Base-by-base conservation (phyloP, 2,797 vertebrate species). In the Cottoperca gobio region DNA sequence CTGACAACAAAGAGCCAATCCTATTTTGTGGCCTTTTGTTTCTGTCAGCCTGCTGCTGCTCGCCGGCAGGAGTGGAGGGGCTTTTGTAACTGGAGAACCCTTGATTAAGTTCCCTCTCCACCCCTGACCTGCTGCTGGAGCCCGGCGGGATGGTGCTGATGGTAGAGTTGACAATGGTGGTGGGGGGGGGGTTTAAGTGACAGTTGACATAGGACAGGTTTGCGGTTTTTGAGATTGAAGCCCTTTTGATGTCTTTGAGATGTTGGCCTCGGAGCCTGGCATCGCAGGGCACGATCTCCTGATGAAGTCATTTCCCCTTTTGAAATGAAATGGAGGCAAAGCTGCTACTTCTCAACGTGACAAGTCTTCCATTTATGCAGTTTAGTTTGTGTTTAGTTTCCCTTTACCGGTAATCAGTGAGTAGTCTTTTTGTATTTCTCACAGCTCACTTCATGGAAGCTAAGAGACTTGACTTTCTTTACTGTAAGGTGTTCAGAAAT, bases 71-170 rank as follows among this genome's bases (percentile, higher is more conserved):
- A 79, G 73, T 81, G 65, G 70, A 86, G 86, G 77, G 70, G 79
- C 81, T 91, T 90, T 93, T 93, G 93, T 94, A 94, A 94, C 84
- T 84, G 81, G 92, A 94, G 92, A 95, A 90, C 84, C 89, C 90
- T 93, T 94, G 91, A 93, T 94, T 94, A 92, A 92, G 86, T 82
- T 87, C 86, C 90, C 87, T 82, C 80, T 88, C 86, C 88, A 86
- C 89, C 88, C 82, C 83, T 88, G 91, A 90, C 86, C 84, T 79
- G 86, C 86, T 81, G 81, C 70, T 84, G 84, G 64, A 61, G 85
- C 82, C 76, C 69, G 64, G 74, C 39, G 53, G 76, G 83, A 70
- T 39, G 45, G 13, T 52, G 57, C 70, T 63, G 69, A 28, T 42
- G 48, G 48, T 53, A 64, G 53, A 65, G 54, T 4, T 14, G 69